Evolutionary conservation across 2,113 vertebrate genomes (phyloP), one percentile per base, ranked within the genome.

Genomic region (Toxotes jaculatrix): DNA sequence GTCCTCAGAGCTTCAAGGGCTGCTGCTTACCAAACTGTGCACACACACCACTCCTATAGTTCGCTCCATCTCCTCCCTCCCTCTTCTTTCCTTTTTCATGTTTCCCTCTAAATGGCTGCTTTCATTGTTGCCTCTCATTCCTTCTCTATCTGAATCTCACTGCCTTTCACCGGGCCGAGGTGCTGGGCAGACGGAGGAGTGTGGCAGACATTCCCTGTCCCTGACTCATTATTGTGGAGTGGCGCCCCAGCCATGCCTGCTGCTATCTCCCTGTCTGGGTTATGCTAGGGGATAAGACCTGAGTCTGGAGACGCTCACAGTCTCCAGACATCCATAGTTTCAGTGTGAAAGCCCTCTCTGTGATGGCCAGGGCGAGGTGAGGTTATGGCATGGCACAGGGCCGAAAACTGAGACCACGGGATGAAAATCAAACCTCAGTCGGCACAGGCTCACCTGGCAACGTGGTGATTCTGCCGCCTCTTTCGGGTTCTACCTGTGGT

Each of bases 191-290:
- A 87, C 62, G 21, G 74, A 85, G 65, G 74, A 91, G 76, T 66
- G 82, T 79, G 76, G 86, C 87, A 84, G 88, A 93, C 93, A 91
- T 93, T 93, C 88, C 78, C 89, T 5, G 66, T 80, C 85, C 74
- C 77, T 90, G 91, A 93, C 71, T 91, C 86, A 92, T 81, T 87
- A 87, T 56, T 64, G 84, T 87, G 80, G 78, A 86, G 87, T 75
- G 86, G 86, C 81, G 79, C 79, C 87, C 68, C 68, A 38, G 83
- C 84, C 67, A 8, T 79, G 90, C 66, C 75, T 43, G 34, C 81
- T 51, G 84, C 84, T 87, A 92, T 91, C 91, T 87, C 57, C 23
- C 71, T 55, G 82, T 92, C 91, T 92, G 90, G 88, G 71, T 61
- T 78, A 67, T 77, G 87, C 88, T 80, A 74, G 56, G 51, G 90